These are phyloP conservation scores for Drosophila oshimai DNA, from an alignment of 1,140 invertebrate species.

Conservation along the genomic window DNA sequence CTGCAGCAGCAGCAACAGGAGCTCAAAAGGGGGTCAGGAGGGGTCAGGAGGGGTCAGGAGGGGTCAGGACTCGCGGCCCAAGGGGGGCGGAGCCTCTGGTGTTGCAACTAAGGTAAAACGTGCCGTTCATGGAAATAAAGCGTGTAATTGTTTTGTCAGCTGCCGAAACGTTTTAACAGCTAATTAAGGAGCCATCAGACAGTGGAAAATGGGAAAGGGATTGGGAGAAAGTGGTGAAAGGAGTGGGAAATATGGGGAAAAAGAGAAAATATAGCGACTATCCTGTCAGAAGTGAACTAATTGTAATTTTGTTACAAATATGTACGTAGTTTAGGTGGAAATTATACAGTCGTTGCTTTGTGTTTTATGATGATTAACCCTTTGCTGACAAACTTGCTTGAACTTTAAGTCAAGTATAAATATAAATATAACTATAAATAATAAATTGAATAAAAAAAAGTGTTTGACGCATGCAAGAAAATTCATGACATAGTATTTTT, in stretches of 20 bases:
- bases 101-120: slow-evolving; percentile 34
- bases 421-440: too few relatives aligned
- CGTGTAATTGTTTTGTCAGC: slow-evolving; percentile 65
- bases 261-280: neutral
- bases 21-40: neutral
- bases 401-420: too few relatives aligned
- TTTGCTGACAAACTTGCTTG: too few relatives aligned
- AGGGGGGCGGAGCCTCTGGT: slow-evolving; percentile 1
- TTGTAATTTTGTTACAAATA: too few relatives aligned
- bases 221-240: neutral
- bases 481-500: too few relatives aligned
- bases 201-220: neutral
- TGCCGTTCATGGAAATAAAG: slow-evolving; percentile 57
- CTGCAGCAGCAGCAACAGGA: slow-evolving; percentile 20
- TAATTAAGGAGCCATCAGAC: slow-evolving; percentile 47
- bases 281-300: too few relatives aligned
- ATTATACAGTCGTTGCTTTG: too few relatives aligned
- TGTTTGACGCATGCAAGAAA: too few relatives aligned
- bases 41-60: neutral
- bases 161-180: slow-evolving; percentile 64
- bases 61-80: neutral
- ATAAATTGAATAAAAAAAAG: too few relatives aligned
- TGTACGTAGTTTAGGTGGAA: too few relatives aligned
- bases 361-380: too few relatives aligned
- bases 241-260: neutral